These are phyloP conservation scores for Drosophila arizonae DNA, from an alignment of 1,140 invertebrate species.

Conservation along the genomic window DNA sequence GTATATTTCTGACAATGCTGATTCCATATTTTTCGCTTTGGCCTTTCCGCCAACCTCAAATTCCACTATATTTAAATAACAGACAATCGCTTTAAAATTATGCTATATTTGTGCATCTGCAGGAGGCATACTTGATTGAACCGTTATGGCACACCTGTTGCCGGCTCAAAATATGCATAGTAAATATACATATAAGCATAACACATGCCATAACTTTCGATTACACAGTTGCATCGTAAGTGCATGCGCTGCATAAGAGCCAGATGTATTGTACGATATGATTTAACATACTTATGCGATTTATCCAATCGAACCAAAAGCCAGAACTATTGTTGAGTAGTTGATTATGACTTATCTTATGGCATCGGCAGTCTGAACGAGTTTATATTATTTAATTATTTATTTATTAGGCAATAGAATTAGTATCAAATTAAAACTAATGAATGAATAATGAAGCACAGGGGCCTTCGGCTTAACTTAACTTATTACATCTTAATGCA, in stretches of 20 bases:
- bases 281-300: not conserved
- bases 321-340: not conserved
- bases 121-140: not conserved
- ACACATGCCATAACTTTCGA: slow-evolving; percentile 7
- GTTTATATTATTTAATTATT: too few species aligned
- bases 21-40: not conserved
- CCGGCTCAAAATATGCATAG: not conserved
- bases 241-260: not conserved
- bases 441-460: too few species aligned
- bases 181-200: too few species aligned
- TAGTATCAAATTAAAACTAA: too few species aligned
- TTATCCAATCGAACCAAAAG: not conserved
- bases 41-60: not conserved
- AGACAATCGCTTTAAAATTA: not conserved
- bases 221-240: not conserved
- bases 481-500: too few species aligned
- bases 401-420: too few species aligned
- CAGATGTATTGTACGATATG: not conserved
- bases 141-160: slow-evolving; percentile 29
- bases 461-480: too few species aligned
- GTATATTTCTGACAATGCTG: slow-evolving; percentile 24
- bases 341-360: not conserved
- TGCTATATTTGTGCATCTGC: not conserved
- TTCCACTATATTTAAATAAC: slow-evolving; percentile 3
- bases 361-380: slow-evolving; percentile 3